Evolutionary conservation across 2,888 invertebrate genomes (phyloP).

Genomic region (Ceraclea dissimilis): DNA sequence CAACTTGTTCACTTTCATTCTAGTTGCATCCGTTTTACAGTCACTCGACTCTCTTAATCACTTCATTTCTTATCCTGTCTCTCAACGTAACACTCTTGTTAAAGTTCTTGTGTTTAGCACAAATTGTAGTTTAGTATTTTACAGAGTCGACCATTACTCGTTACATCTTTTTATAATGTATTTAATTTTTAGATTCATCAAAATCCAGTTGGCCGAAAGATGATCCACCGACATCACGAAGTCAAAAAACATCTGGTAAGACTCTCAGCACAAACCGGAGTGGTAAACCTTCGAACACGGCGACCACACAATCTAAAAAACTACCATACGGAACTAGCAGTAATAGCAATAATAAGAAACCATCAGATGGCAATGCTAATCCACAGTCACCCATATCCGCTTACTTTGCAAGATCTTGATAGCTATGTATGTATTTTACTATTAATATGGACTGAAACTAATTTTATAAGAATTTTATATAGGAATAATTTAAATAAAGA

Average conservation of each 20-base stretch:
- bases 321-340: neutral
- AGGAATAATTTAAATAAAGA: too few relatives aligned
- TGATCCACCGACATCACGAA: neutral
- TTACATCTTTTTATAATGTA: neutral
- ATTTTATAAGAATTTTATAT: too few relatives aligned
- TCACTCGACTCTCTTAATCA: too few relatives aligned
- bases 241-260: neutral
- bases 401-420: constrained; percentile 36
- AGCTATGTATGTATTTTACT: too few relatives aligned
- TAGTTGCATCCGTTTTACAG: too few relatives aligned
- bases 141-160: too few relatives aligned
- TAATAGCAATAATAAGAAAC: neutral
- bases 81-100: too few relatives aligned
- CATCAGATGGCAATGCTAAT: neutral
- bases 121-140: too few relatives aligned
- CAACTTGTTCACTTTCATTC: too few relatives aligned
- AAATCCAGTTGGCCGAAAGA: neutral
- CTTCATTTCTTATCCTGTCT: too few relatives aligned
- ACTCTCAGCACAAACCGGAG: neutral
- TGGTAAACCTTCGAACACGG: neutral
- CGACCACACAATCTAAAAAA: neutral
- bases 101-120: too few relatives aligned
- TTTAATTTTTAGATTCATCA: neutral
- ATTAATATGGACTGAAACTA: too few relatives aligned
- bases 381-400: constrained; percentile 40